A percentile compares a stretch with the other conserved stretches of the same genome.
phyloP scores from a whole-genome alignment of 2,888 invertebrate species.

The Hirtodrosophila duncani region DNA sequence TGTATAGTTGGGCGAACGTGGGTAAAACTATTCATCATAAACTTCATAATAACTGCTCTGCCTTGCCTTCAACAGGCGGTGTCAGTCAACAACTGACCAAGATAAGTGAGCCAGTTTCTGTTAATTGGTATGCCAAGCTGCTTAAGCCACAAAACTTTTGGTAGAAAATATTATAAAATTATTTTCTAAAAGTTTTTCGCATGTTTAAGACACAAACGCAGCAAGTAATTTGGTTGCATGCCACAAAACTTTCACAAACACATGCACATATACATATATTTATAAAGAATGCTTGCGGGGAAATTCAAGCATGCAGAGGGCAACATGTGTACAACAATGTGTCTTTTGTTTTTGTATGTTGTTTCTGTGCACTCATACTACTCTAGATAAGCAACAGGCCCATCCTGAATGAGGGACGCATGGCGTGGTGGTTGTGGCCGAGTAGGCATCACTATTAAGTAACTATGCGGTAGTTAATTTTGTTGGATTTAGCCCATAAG shows the following conservation, averaged over 20 bases:
- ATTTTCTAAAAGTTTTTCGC: slow-evolving; percentile 20
- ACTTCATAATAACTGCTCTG: too few relatives aligned
- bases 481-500: slow-evolving; percentile 24
- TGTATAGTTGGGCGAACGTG: too few relatives aligned
- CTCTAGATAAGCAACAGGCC: slow-evolving; percentile 12
- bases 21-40: too few relatives aligned
- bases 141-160: slow-evolving; percentile 22
- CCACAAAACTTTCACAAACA: slow-evolving; percentile 22
- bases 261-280: background rate
- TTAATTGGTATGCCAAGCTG: too few relatives aligned
- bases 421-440: background rate
- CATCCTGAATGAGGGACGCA: too few relatives aligned
- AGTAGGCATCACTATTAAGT: slow-evolving; percentile 40
- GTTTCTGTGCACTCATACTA: too few relatives aligned
- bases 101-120: background rate
- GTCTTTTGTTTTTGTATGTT: background rate
- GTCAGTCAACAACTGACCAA: background rate
- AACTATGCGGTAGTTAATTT: slow-evolving; percentile 58
- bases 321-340: background rate
- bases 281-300: slow-evolving; percentile 13
- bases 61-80: background rate
- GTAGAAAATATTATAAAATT: slow-evolving; percentile 33
- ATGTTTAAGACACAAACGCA: slow-evolving; percentile 35
- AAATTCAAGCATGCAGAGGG: slow-evolving; percentile 18
- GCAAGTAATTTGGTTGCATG: slow-evolving; percentile 26